Evolutionary conservation across 1,140 invertebrate species (phyloP), one percentile per base, ranked within the genome.

Genomic region (Pseudobourletiella spinata): DNA sequence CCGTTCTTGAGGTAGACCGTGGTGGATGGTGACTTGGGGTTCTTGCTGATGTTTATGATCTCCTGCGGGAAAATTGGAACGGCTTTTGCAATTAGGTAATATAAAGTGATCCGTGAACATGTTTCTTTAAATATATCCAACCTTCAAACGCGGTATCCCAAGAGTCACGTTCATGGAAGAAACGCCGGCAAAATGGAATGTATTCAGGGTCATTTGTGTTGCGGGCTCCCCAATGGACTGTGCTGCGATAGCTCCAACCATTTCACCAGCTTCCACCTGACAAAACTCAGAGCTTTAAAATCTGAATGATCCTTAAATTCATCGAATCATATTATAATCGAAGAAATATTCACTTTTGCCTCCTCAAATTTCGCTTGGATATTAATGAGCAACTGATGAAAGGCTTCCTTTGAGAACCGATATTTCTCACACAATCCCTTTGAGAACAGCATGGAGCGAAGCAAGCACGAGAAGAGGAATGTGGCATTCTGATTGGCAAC

Each of bases 21-120:
- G 25, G 99, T 81, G 1, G 95, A 99, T 0, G 97, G 97, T 68
- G 97, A 97, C 76, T 98, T 99, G 0, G 96, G 96, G 74, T 92
- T 92, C 76, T 99, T 99, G 39, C 92, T 96, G 67, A 99, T 95
- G 73, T 99, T 99, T 69, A 99, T 99, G 73, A 99, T 99, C 85
- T 99, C 97, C 76, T 86, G 51, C 15, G 1, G 24, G 22, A 32
- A n/a, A n/a, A n/a, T n/a, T n/a, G n/a, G n/a, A n/a, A n/a, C n/a
- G n/a, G n/a, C n/a, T n/a, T n/a, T n/a, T n/a, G n/a, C n/a, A n/a
- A n/a, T n/a, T n/a, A n/a, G n/a, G n/a, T n/a, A n/a, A n/a, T n/a
- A n/a, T n/a, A n/a, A n/a, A n/a, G n/a, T n/a, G n/a, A n/a, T n/a
- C n/a, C n/a, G n/a, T n/a, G n/a, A n/a, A n/a, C n/a, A n/a, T n/a